phyloP scores from a whole-genome alignment of 2,113 vertebrate genomes.

The Phocoena sinus region DNA sequence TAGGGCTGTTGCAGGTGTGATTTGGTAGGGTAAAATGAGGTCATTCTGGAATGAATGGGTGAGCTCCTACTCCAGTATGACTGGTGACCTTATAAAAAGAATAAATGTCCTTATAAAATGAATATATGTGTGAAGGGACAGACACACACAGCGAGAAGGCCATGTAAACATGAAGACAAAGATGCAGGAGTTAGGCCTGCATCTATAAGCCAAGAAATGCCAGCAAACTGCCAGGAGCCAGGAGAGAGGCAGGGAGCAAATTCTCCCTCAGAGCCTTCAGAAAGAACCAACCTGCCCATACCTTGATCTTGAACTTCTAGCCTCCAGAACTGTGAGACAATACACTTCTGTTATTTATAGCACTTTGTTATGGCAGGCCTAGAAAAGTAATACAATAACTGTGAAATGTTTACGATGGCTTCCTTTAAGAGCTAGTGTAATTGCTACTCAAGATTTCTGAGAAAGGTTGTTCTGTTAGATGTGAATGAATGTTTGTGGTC shows the following conservation, averaged over 20 bases:
- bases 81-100: not conserved
- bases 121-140: not conserved
- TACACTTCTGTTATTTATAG: not conserved
- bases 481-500: not conserved
- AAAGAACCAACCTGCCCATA: not conserved
- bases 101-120: not conserved
- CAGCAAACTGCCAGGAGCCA: not conserved
- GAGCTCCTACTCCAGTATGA: not conserved
- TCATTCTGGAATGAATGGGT: not conserved
- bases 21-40: not conserved
- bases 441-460: not conserved
- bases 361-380: not conserved
- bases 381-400: not conserved
- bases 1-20: not conserved
- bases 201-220: not conserved
- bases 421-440: not conserved
- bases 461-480: not conserved
- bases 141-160: not conserved
- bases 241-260: not conserved
- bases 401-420: not conserved
- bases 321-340: not conserved
- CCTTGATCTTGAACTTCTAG: not conserved
- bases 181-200: not conserved
- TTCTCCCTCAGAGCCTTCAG: not conserved
- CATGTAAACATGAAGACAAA: not conserved